Base-by-base conservation (phyloP, 2,888 invertebrate genomes). In the Mythimna albipuncta region DNA sequence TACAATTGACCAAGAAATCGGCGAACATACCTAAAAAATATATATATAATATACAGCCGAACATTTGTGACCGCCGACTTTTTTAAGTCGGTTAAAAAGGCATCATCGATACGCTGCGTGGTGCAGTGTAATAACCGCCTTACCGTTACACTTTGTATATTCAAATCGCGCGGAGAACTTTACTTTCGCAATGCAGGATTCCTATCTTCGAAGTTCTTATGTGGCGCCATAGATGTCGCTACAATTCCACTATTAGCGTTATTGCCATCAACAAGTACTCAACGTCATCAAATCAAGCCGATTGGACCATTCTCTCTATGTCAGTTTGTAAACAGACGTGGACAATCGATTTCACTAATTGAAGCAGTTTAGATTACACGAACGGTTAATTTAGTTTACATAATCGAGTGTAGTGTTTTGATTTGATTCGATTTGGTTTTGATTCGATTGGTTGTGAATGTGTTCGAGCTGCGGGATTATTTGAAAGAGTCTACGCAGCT, bases 291-390 rank as follows among this genome's bases (percentile, higher is more conserved):
- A 74, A 81, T 78, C 72, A 78, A 57, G 44, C 59, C 47, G 62
- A 81, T 75, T 69, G 44, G 67, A 75, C 70, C 61, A 69, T 41
- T 35, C 61, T 75, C 68, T 70, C 64, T 72, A 16, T 52, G 77
- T 26, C n/a, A 35, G 52, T 52, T 16, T 13, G 81, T 69, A 54
- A 72, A 73, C 70, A 80, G 32, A 69, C 52, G 10, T n/a, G 38
- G n/a, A 81, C 61, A 80, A 64, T 64, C 72, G 61, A 73, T 81
- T 71, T 55, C 44, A 10, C 70, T 78, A 81, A 81, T 81, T 81
- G 57, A 59, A 62, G 58, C 58, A 32, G 61, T 70, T 63, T 26
- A 62, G 67, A 67, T 77, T 58, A 77, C 41, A 11, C 13, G 3
- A 58, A 68, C 58, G 44, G 19, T 21, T 64, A 64, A 70, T 71